Evolutionary conservation across 2,888 invertebrate genomes (phyloP).

Genomic region (Hyposoter dolosus): DNA sequence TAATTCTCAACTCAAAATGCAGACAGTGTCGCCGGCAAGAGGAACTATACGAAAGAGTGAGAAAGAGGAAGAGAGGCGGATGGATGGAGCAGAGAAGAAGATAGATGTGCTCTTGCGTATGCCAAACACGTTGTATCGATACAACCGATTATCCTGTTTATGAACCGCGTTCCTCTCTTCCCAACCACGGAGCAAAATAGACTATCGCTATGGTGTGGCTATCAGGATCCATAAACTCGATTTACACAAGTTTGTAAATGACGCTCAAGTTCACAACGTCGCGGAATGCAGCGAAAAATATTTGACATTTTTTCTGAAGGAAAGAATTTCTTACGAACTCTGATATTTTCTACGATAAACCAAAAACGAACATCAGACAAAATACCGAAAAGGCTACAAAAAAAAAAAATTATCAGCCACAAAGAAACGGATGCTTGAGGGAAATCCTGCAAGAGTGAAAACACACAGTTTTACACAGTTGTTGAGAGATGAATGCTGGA

Average conservation of each 20-base stretch:
- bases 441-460: not conserved
- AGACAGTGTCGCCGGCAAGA: conserved; percentile 20
- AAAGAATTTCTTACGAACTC: too few relatives aligned
- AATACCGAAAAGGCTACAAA: not conserved
- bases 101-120: conserved; percentile 74
- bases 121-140: conserved; percentile 75
- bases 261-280: too few relatives aligned
- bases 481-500: not conserved
- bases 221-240: conserved; percentile 52
- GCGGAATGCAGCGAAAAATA: too few relatives aligned
- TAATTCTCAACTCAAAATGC: conserved; percentile 32
- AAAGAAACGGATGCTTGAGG: not conserved
- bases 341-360: too few relatives aligned
- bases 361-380: not conserved
- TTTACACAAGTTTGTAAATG: conserved; percentile 10
- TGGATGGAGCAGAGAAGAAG: conserved; percentile 39
- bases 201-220: conserved; percentile 26
- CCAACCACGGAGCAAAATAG: conserved; percentile 48
- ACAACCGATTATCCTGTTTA: conserved; percentile 79
- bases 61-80: conserved; percentile 13
- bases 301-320: too few relatives aligned
- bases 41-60: not conserved
- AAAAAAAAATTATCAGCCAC: not conserved
- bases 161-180: conserved; percentile 73
- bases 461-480: not conserved